Evolutionary conservation across 2,113 vertebrate species (phyloP).

Genomic region (Xenus cinereus): DNA sequence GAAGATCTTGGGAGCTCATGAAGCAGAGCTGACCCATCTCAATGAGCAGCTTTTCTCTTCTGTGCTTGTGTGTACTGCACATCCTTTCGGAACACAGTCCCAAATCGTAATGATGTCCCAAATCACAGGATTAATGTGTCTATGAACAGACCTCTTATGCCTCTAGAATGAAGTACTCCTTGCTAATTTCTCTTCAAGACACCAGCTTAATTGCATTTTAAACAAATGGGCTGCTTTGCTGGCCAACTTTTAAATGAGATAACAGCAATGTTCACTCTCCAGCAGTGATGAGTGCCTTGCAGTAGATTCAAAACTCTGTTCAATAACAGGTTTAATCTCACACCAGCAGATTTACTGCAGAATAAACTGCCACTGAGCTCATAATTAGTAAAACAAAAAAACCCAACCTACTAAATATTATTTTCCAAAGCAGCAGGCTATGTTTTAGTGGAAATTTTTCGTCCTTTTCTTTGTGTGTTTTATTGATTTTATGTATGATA

Average conservation of each 20-base stretch:
- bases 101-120: constrained; percentile 76
- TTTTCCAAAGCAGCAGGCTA: constrained; percentile 91
- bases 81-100: constrained; percentile 63
- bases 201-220: constrained; percentile 93
- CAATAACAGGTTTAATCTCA: constrained; percentile 89
- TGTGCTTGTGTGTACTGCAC: constrained; percentile 39
- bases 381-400: constrained; percentile 84
- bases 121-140: constrained; percentile 87
- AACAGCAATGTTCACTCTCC: constrained; percentile 88
- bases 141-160: constrained; percentile 85
- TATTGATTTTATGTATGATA: constrained; percentile 98
- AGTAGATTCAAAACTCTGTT: constrained; percentile 87
- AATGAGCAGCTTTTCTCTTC: constrained; percentile 4
- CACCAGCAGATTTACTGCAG: constrained; percentile 87
- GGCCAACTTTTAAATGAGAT: constrained; percentile 91
- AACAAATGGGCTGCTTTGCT: constrained; percentile 93
- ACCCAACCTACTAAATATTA: constrained; percentile 83
- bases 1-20: not conserved
- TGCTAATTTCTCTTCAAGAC: constrained; percentile 92
- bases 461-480: constrained; percentile 81
- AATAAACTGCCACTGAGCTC: constrained; percentile 86
- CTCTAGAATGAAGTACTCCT: constrained; percentile 88
- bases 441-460: constrained; percentile 91
- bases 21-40: constrained; percentile 14
- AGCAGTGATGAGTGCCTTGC: constrained; percentile 89